A percentile compares a stretch with the other conserved stretches of the same genome.
phyloP scores from a whole-genome alignment of 2,888 invertebrate genomes.

The Eustalomyia histrio region DNA sequence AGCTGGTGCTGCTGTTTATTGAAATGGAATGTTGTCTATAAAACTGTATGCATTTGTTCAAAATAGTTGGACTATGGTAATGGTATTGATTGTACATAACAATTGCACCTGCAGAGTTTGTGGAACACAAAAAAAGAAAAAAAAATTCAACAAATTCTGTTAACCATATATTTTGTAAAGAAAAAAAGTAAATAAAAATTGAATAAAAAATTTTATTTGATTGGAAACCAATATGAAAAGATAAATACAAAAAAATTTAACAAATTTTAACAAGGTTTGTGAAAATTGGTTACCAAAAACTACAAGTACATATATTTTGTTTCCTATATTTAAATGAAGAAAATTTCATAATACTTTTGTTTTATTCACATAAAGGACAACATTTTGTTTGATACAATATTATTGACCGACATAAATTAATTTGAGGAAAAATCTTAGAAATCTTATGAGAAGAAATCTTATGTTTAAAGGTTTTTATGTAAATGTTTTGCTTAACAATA shows the following conservation, averaged over 20 bases:
- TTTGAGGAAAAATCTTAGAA: too few species aligned
- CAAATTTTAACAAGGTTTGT: neutral
- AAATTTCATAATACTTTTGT: too few species aligned
- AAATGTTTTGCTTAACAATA: too few species aligned
- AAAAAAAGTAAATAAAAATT: constrained; percentile 21
- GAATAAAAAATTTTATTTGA: neutral
- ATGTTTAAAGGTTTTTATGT: too few species aligned
- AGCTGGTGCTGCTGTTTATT: constrained; percentile 45
- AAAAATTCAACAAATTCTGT: constrained; percentile 41
- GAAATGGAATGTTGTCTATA: constrained; percentile 59
- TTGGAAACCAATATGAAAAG: neutral
- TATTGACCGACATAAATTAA: too few species aligned
- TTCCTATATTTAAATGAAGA: too few species aligned
- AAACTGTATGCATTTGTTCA: constrained; percentile 34
- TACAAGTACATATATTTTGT: too few species aligned
- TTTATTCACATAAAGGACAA: too few species aligned
- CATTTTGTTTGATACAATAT: too few species aligned
- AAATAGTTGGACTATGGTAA: constrained; percentile 28
- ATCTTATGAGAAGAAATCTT: too few species aligned
- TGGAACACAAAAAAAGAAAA: constrained; percentile 24
- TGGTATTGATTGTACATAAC: constrained; percentile 32
- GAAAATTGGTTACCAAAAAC: neutral
- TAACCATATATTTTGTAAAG: constrained; percentile 49
- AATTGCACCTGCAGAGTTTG: constrained; percentile 59
- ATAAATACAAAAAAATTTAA: neutral